Evolutionary conservation across 2,797 vertebrate genomes (phyloP).

Genomic region (Chelidonichthys spinosus): DNA sequence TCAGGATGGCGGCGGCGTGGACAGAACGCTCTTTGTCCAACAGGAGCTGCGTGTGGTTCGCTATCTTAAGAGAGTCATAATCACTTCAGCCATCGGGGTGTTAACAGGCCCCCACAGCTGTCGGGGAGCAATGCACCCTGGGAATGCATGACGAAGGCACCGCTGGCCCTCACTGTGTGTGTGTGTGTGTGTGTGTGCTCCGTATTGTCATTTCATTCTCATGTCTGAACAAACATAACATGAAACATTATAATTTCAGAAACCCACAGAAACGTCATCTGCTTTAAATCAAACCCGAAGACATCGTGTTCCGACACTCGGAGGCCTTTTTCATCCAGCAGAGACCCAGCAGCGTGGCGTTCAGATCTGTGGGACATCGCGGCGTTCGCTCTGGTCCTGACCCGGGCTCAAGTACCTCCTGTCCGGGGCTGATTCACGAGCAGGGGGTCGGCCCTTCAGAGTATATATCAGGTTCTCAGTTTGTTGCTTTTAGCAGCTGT

Average conservation of each 20-base stretch:
- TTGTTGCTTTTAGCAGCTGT: slow-evolving; percentile 82
- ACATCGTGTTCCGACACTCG: slow-evolving; percentile 27
- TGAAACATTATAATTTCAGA: slow-evolving; percentile 51
- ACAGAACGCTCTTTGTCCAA: slow-evolving; percentile 79
- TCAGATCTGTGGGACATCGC: slow-evolving; percentile 43
- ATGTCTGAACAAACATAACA: slow-evolving; percentile 31
- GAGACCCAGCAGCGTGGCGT: slow-evolving; percentile 44
- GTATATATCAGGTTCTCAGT: slow-evolving; percentile 79
- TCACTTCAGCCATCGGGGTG: slow-evolving; percentile 71
- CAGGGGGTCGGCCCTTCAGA: slow-evolving; percentile 62
- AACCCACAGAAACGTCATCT: slow-evolving; percentile 44
- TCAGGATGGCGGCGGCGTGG: slow-evolving; percentile 67
- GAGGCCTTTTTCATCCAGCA: slow-evolving; percentile 48
- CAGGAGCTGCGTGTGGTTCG: slow-evolving; percentile 74
- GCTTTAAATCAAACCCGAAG: slow-evolving; percentile 56
- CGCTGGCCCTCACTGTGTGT: slow-evolving; percentile 32
- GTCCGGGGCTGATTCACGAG: slow-evolving; percentile 72
- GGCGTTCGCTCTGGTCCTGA: slow-evolving; percentile 55
- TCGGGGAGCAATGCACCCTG: slow-evolving; percentile 71
- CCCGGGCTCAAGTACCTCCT: slow-evolving; percentile 63
- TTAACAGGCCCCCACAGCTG: slow-evolving; percentile 77
- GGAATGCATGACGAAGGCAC: slow-evolving; percentile 65
- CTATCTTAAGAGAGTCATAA: slow-evolving; percentile 81
- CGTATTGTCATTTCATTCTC: slow-evolving; percentile 35
- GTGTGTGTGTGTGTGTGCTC: slow-evolving; percentile 45